A percentile compares a stretch with the other conserved stretches of the same genome.
These are phyloP conservation scores for Oreochromis tanganicae DNA, from an alignment of 2,113 vertebrate genomes.

Conservation along the genomic window DNA sequence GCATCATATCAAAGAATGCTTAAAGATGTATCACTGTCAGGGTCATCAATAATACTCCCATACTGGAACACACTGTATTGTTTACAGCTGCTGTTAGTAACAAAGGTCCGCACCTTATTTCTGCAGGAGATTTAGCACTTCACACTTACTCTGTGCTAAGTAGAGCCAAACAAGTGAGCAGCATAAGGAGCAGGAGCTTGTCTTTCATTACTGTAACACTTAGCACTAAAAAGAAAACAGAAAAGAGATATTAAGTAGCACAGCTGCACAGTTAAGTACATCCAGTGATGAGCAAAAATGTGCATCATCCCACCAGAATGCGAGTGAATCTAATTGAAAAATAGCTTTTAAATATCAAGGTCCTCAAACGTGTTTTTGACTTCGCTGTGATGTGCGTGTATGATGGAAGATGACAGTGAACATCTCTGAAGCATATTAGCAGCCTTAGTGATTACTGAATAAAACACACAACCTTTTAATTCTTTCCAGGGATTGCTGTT, in stretches of 20 bases:
- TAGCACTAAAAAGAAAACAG: not conserved
- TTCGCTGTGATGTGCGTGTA: not conserved
- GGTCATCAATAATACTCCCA: not conserved
- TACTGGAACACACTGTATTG: not conserved
- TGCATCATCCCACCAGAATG: not conserved
- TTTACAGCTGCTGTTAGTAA: not conserved
- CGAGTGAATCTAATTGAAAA: not conserved
- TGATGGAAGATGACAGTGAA: conserved; percentile 4
- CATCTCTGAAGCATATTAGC: not conserved
- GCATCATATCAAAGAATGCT: not conserved
- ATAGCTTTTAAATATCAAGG: not conserved
- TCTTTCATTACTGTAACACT: not conserved
- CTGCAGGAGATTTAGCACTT: not conserved
- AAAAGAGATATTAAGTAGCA: not conserved
- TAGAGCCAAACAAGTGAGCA: not conserved
- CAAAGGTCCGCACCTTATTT: not conserved
- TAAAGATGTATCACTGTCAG: not conserved
- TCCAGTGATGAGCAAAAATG: not conserved
- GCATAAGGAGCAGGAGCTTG: not conserved
- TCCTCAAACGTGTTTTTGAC: not conserved
- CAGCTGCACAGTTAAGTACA: not conserved
- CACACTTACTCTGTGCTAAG: not conserved
- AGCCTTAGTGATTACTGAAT: conserved; percentile 41
- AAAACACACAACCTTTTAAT: conserved; percentile 52
- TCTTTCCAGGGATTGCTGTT: conserved; percentile 49